A percentile compares a stretch with the other conserved stretches of the same genome.
Evolutionary conservation across 1,140 invertebrate species (phyloP).

Genomic region (Oreohelix idahoensis): DNA sequence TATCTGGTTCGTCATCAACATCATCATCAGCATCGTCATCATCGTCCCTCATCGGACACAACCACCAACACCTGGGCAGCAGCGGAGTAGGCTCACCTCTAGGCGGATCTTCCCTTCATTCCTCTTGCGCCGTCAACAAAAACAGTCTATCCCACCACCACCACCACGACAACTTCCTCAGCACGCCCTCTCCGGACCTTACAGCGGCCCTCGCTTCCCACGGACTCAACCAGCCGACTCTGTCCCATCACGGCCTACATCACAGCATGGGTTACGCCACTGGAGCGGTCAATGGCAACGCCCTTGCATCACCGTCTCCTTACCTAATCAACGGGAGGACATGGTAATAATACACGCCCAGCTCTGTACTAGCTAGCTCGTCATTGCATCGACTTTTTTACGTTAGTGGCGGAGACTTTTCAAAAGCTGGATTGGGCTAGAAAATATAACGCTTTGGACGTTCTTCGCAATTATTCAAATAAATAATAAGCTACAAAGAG

Average conservation of each 20-base stretch:
- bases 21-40: constrained; percentile 33
- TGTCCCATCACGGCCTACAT: constrained; percentile 50
- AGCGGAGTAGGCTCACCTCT: constrained; percentile 13
- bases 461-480: no score
- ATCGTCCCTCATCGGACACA: constrained; percentile 17
- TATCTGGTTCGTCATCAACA: constrained; percentile 42
- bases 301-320: constrained; percentile 54
- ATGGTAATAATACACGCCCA: constrained; percentile 48
- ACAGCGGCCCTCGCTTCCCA: constrained; percentile 21
- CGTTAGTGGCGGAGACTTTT: background rate
- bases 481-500: no score
- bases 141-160: constrained; percentile 27
- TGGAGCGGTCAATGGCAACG: constrained; percentile 52
- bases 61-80: constrained; percentile 17
- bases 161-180: constrained; percentile 42
- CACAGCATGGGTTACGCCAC: constrained; percentile 59
- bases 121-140: constrained; percentile 51
- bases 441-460: no score
- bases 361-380: background rate
- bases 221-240: constrained; percentile 42
- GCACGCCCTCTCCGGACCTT: constrained; percentile 37
- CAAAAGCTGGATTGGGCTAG: background rate
- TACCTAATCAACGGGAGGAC: constrained; percentile 66
- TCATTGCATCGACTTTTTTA: background rate
- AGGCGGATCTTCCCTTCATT: constrained; percentile 39